Evolutionary conservation across 2,113 vertebrate genomes (phyloP), one percentile per base, ranked within the genome.

Genomic region (Casuarius casuarius): DNA sequence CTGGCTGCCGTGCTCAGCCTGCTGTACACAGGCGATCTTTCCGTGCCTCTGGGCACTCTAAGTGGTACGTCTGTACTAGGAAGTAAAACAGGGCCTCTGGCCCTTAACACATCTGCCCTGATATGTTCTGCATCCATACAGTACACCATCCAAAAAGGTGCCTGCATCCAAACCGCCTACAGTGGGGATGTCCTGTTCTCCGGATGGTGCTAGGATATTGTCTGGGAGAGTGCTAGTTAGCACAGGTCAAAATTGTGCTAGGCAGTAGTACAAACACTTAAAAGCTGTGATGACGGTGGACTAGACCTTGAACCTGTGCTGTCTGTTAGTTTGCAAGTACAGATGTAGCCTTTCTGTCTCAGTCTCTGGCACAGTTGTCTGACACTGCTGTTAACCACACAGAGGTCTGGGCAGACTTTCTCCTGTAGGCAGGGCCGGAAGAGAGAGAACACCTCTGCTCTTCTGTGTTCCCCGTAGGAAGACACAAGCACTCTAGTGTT

Each of bases 401-500:
- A 38, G 5, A 52, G 51, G 51, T 18, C 38, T 35, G 38, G 23
- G 20, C 28, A 35, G 33, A 2, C 25, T 29, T 58, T 61, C 33
- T 81, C 58, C 82, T 35, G 33, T 62, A 58, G 62, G 35, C 28
- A 71, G 42, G 40, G 49, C 56, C 78, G 59, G 44, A 72, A 58
- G 22, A 52, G 42, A 18, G 42, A 20, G 49, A 5, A 19, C 4
- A 33, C 6, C 20, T 1, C 58, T 31, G 42, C 63, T 65, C 0
- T 22, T 7, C 21, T 40, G 28, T 14, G 12, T 21, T 40, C 5
- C 0, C 44, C 52, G 51, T 40, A 67, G 46, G 67, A 46, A n/a
- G 18, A 12, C 12, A 23, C 38, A 25, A 38, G 29, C 49, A 42
- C 40, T 5, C 0, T 7, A 67, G 48, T 1, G 1, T 5, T 38